A percentile compares a stretch with the other conserved stretches of the same genome.
Evolutionary conservation across 1,140 invertebrate genomes (phyloP).

Genomic region (Heliconius hermathena): DNA sequence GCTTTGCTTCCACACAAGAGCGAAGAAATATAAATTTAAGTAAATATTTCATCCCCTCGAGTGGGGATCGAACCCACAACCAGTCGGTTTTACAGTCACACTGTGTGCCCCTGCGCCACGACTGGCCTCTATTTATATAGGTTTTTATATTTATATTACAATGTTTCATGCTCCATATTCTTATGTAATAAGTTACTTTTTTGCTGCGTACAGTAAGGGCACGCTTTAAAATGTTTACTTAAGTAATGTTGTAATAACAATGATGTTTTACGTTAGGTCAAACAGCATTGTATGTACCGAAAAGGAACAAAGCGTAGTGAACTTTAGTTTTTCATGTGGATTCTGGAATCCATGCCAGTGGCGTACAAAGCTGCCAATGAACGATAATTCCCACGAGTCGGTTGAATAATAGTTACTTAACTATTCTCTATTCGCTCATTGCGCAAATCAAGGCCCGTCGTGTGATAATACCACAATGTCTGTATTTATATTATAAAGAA

Average conservation of each 20-base stretch:
- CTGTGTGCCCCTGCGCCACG: too few relatives aligned
- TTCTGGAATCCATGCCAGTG: slow-evolving; percentile 29
- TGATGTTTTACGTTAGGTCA: background rate
- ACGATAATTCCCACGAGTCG: slow-evolving; percentile 54
- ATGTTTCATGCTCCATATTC: too few relatives aligned
- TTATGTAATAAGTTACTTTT: too few relatives aligned
- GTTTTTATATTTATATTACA: too few relatives aligned
- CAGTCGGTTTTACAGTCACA: too few relatives aligned
- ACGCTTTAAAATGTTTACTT: background rate
- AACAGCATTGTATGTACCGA: background rate
- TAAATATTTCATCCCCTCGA: too few relatives aligned
- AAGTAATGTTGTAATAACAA: background rate
- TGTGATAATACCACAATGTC: slow-evolving; percentile 42
- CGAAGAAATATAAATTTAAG: too few relatives aligned
- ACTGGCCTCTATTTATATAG: too few relatives aligned
- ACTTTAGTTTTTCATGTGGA: slow-evolving; percentile 29
- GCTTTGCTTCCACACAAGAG: too few relatives aligned
- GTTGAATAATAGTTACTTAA: slow-evolving; percentile 64
- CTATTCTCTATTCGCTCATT: slow-evolving; percentile 46
- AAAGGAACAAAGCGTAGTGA: slow-evolving; percentile 22
- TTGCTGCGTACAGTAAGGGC: too few relatives aligned
- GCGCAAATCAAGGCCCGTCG: slow-evolving; percentile 51
- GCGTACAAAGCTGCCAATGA: slow-evolving; percentile 32
- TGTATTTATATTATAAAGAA: slow-evolving; percentile 30
- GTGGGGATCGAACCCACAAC: too few relatives aligned